These are phyloP conservation scores for Thereuonema tuberculata DNA, from an alignment of 1,140 invertebrate species.

Conservation along the genomic window DNA sequence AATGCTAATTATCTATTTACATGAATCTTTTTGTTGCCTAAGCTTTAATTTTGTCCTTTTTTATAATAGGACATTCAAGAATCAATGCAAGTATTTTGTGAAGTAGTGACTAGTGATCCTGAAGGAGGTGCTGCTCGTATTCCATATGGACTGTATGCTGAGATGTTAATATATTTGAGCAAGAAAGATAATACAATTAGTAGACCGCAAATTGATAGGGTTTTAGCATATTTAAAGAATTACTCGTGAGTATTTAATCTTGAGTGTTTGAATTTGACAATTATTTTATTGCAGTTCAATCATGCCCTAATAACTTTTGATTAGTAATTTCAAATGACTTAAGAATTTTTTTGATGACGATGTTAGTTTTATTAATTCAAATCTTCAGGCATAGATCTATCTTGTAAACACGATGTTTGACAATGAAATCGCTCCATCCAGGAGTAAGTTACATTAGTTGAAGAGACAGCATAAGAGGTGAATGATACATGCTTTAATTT, in stretches of 20 bases:
- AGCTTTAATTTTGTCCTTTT: slow-evolving; percentile 2
- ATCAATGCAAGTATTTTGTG: slow-evolving; percentile 65
- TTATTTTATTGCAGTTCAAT: background rate
- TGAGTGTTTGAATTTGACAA: background rate
- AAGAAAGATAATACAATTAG: background rate
- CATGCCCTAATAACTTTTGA: background rate
- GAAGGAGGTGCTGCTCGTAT: slow-evolving; percentile 63
- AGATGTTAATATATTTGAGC: background rate
- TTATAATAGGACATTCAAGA: slow-evolving; percentile 38
- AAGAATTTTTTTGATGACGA: background rate
- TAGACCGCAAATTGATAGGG: background rate
- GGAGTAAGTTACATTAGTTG: too few species aligned
- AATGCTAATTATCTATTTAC: too few species aligned
- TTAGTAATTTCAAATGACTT: too few species aligned
- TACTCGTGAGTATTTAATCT: background rate
- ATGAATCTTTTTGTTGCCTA: background rate
- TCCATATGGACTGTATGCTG: slow-evolving; percentile 22
- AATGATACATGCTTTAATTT: too few species aligned
- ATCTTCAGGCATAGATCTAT: too few species aligned
- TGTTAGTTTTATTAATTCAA: too few species aligned
- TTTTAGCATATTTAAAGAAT: background rate
- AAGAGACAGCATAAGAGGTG: too few species aligned
- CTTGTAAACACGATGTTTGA: too few species aligned
- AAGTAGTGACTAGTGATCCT: slow-evolving; percentile 62
- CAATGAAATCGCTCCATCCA: too few species aligned